These are phyloP conservation scores for Abscondita cerata DNA, from an alignment of 2,888 invertebrate genomes.

Conservation along the genomic window DNA sequence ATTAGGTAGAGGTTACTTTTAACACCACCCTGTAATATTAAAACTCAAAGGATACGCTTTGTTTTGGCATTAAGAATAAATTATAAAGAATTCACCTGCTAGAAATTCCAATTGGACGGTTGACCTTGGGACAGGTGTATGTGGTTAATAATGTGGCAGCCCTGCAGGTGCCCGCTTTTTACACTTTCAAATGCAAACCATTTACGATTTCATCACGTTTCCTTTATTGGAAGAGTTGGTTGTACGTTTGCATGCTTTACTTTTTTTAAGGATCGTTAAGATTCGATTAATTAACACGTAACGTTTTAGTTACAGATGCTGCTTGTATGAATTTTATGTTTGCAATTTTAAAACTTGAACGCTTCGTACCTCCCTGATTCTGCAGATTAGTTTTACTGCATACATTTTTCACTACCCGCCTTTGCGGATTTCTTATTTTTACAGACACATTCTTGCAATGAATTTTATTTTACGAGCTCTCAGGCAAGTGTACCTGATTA, in stretches of 20 bases:
- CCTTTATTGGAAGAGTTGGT: constrained; percentile 37
- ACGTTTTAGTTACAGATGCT: constrained; percentile 28
- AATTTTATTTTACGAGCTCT: constrained; percentile 23
- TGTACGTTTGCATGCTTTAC: constrained; percentile 35
- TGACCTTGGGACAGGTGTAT: constrained; percentile 50
- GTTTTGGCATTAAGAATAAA: constrained; percentile 43
- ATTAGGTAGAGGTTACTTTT: not conserved
- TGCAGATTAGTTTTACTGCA: constrained; percentile 22
- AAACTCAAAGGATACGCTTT: constrained; percentile 33
- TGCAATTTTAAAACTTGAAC: constrained; percentile 17
- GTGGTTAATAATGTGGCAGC: constrained; percentile 40
- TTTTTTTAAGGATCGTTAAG: constrained; percentile 34
- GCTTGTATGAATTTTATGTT: constrained; percentile 22
- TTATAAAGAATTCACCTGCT: constrained; percentile 48
- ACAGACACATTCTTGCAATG: constrained; percentile 22
- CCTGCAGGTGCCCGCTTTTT: constrained; percentile 45
- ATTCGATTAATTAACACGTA: constrained; percentile 39
- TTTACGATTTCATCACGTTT: constrained; percentile 41
- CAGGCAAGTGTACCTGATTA: constrained; percentile 9
- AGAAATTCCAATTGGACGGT: constrained; percentile 47
- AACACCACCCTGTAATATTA: constrained; percentile 8
- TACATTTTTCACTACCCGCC: constrained; percentile 19
- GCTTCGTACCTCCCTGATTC: constrained; percentile 17
- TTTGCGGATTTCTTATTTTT: constrained; percentile 13
- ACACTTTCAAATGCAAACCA: constrained; percentile 43